Evolutionary conservation across 2,888 invertebrate species (phyloP).

Genomic region (Lasioglossum figueresi): DNA sequence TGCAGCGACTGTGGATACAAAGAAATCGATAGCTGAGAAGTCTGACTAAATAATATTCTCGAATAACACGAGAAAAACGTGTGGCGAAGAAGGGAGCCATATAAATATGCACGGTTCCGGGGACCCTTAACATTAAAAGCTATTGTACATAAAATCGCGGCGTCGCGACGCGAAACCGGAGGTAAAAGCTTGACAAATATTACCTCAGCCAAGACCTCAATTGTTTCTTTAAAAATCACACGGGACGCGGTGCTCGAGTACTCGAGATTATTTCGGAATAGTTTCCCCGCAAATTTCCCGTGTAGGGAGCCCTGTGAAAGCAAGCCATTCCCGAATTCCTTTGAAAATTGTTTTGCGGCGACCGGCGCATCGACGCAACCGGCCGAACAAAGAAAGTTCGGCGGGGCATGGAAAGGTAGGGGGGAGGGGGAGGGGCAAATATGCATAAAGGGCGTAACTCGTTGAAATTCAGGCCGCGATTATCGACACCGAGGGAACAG

Average conservation of each 20-base stretch:
- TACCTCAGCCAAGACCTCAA: not conserved
- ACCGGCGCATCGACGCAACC: constrained; percentile 34
- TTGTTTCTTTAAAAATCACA: constrained; percentile 35
- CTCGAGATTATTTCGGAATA: constrained; percentile 45
- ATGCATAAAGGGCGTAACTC: constrained; percentile 54
- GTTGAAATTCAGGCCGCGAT: constrained; percentile 59
- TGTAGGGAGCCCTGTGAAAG: constrained; percentile 10
- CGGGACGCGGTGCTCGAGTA: not conserved
- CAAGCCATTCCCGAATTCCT: constrained; percentile 40
- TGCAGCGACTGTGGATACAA: constrained; percentile 72
- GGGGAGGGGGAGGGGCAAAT: not conserved
- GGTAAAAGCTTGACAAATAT: constrained; percentile 7
- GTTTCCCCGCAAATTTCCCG: constrained; percentile 26
- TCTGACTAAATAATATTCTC: constrained; percentile 27
- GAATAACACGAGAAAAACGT: not conserved
- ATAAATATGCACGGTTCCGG: not conserved
- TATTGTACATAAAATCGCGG: constrained; percentile 1
- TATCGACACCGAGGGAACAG: constrained; percentile 46
- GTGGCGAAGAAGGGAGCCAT: not conserved
- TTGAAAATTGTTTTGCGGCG: constrained; percentile 46
- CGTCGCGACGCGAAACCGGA: not conserved
- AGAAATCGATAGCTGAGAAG: constrained; percentile 61
- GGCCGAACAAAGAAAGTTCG: constrained; percentile 36
- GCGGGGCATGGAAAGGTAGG: no score
- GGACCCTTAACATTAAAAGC: not conserved